Evolutionary conservation across 1,140 invertebrate genomes (phyloP).

Genomic region (Physella acuta): DNA sequence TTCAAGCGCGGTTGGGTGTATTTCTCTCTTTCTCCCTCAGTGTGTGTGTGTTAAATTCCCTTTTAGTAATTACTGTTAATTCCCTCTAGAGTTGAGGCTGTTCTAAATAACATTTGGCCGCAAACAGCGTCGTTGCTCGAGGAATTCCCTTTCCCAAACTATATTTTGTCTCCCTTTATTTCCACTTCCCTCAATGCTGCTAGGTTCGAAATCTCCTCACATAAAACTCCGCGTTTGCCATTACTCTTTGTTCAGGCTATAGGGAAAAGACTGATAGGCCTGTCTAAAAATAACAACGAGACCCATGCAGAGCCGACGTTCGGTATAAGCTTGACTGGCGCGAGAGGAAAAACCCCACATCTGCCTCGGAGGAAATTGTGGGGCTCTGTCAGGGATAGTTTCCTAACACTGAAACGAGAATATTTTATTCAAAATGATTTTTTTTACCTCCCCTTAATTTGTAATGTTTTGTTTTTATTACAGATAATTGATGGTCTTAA

Average conservation of each 20-base stretch:
- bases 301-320: constrained; percentile 17
- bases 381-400: constrained; percentile 21
- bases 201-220: not conserved
- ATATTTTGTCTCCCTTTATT: not conserved
- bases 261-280: constrained; percentile 25
- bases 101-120: constrained; percentile 16
- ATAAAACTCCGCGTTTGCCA: constrained; percentile 10
- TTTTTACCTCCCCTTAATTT: no score
- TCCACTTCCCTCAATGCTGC: not conserved
- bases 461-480: no score
- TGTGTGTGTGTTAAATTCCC: no score
- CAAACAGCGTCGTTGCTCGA: not conserved
- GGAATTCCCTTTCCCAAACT: constrained; percentile 20
- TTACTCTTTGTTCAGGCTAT: constrained; percentile 23
- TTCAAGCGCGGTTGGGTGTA: no score
- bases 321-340: constrained; percentile 19
- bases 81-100: not conserved
- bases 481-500: no score
- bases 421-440: no score
- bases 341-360: constrained; percentile 23
- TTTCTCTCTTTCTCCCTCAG: no score
- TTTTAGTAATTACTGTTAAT: not conserved
- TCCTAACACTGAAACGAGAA: no score
- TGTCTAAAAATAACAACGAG: constrained; percentile 28
- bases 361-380: constrained; percentile 21